Base-by-base conservation (phyloP, 2,888 invertebrate species). In the Leucania comma region DNA sequence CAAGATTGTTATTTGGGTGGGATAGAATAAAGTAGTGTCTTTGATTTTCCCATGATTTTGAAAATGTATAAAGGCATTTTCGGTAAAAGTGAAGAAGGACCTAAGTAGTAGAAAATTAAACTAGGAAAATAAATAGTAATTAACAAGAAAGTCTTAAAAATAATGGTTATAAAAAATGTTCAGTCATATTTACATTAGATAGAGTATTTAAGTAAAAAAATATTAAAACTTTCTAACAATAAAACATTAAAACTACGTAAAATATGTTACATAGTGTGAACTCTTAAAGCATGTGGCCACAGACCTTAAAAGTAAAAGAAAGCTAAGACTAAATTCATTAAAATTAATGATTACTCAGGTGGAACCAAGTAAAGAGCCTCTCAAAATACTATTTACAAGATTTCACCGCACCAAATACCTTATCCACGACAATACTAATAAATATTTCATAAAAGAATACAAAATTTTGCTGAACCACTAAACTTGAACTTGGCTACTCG, bases 341-440 rank as follows among this genome's bases (percentile, higher is more conserved):
- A 78, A 81, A 83, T 70, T 84, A 80, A 72, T 57, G 42, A 75
- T 83, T 82, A 82, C 72, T 83, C 12, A 86, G 93, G 94, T 95
- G 95, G 92, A 95, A 95, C 88, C 91, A 88, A 94, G 93, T 95
- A 94, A 95, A 94, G 94, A 94, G 93, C 72, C 72, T 82, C 61
- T 73, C 67, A 74, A 72, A 72, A 61, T 72, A 86, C 94, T 91
- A 93, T 96, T 95, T 95, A 95, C 95, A 95, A 92, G 93, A 93
- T 93, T 94, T 94, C 94, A 95, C 93, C 93, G 80, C 78, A 83
- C 81, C 82, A 75, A 84, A 80, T 84, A 85, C 74, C 84, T 85
- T 87, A 78, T 84, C 83, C 85, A 78, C 76, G 71, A 84, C 81
- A 88, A 86, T 83, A 84, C 81, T 77, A 84, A 72, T 79, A 85